Conservation (phyloP, 2,888 invertebrate species). For the Sericinus montela region DNA sequence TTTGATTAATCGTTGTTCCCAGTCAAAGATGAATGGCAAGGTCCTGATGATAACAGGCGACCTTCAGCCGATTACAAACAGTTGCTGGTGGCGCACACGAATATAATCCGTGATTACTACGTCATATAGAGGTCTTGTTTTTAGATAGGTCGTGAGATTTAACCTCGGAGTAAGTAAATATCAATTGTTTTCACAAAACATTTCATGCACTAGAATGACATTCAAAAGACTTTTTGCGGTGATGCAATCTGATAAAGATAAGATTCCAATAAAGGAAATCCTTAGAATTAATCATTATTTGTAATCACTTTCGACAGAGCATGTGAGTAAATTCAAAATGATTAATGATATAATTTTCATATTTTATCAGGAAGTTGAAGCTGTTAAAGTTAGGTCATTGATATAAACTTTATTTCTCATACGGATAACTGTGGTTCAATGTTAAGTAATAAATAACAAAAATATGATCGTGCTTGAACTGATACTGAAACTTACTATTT, state of each 20-base stretch:
- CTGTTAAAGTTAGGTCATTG: too few species aligned
- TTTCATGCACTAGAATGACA: slow-evolving; percentile 9
- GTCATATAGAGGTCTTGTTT: not conserved
- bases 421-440: not conserved
- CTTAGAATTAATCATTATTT: not conserved
- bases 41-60: slow-evolving; percentile 34
- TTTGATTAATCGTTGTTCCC: slow-evolving; percentile 24
- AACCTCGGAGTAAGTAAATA: slow-evolving; percentile 29
- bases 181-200: slow-evolving; percentile 24
- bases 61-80: slow-evolving; percentile 25
- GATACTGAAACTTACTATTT: not conserved
- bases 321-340: not conserved
- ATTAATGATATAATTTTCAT: not conserved
- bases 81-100: slow-evolving; percentile 30
- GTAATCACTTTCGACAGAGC: too few species aligned
- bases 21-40: slow-evolving; percentile 29
- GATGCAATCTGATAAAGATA: slow-evolving; percentile 5
- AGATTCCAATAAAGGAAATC: slow-evolving; percentile 3
- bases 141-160: not conserved
- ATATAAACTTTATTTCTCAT: not conserved
- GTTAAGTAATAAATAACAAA: not conserved
- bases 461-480: not conserved
- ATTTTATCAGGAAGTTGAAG: not conserved
- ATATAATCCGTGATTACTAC: slow-evolving; percentile 35
- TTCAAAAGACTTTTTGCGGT: not conserved